Conservation (phyloP, 1,140 invertebrate species). For the Sesamia nonagrioides region DNA sequence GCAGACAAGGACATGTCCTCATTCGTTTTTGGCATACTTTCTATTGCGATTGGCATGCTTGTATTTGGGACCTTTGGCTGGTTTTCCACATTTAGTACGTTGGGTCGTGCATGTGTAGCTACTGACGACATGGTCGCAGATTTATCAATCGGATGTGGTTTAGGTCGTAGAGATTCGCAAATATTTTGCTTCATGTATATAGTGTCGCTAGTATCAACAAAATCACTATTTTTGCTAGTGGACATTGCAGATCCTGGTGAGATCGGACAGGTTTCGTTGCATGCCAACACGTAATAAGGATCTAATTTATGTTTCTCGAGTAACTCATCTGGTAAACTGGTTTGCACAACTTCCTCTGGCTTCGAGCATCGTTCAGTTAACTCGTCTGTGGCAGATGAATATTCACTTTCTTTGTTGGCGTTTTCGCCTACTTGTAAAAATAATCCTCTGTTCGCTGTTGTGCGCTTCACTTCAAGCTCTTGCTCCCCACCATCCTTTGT, state of each 20-base stretch:
- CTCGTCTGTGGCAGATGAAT: no score
- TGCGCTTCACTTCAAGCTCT: no score
- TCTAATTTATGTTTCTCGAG: conserved; percentile 8
- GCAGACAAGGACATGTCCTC: conserved; percentile 60
- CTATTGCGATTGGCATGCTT: no score
- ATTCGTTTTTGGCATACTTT: conserved; percentile 40
- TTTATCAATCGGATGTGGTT: neutral
- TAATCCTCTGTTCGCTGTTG: no score
- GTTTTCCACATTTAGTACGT: no score
- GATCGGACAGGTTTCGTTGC: conserved; percentile 34
- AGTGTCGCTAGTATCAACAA: neutral
- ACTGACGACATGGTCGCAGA: neutral
- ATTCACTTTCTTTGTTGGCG: no score
- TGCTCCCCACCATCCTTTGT: no score
- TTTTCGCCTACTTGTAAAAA: no score
- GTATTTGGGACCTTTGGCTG: no score
- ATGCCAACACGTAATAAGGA: conserved; percentile 12
- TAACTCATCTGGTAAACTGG: neutral
- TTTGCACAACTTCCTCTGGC: neutral
- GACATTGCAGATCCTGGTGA: neutral
- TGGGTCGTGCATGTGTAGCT: neutral
- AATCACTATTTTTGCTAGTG: neutral
- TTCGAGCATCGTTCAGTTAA: no score
- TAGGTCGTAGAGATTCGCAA: neutral
- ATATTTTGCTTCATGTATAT: neutral